Evolutionary conservation across 2,888 invertebrate species (phyloP), one percentile per base, ranked within the genome.

Genomic region (Eupeodes latifasciatus): DNA sequence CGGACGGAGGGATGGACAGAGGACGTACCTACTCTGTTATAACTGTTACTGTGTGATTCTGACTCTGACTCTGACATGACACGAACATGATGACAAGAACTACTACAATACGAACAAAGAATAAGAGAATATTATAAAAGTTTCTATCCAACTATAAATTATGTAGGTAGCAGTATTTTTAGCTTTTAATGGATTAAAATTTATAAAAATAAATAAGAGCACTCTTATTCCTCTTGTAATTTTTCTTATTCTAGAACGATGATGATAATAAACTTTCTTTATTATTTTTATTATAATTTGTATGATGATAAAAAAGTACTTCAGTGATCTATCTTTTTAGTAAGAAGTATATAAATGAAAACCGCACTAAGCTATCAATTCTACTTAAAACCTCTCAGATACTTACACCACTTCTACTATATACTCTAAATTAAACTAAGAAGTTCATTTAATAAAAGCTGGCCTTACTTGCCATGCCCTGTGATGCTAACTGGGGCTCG

Each of bases 171-270:
- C 9, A 72, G 55, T 74, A 59, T 67, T 36, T 62, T 12, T 62
- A 64, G 64, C 57, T 82, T 69, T 76, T 87, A 81, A 69, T 85
- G 85, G 85, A 88, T 78, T 88, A 78, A 81, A 81, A 88, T 85
- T 78, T 81, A 81, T 59, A 85, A 81, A 81, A 85, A 81, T 85
- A 77, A 75, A 81, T 27, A 79, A 53, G 59, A 80, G 53, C 83
- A 71, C 78, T 76, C 44, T n/a, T 47, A n/a, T 40, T 40, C 40
- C 9, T 40, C 40, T 40, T 40, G 40, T 9, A 40, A 4, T 9
- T 9, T 0, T 40, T 40, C 40, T 40, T 2, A 27, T 27, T 27
- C 27, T 27, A 27, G 27, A 27, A 27, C 27, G 27, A 27, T 27
- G 40, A 40, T 27, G 47, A 66, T 27, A 47, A 66, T 27, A 47